Conservation (phyloP, 2,113 vertebrate genomes). For the Microtus montanus region DNA sequence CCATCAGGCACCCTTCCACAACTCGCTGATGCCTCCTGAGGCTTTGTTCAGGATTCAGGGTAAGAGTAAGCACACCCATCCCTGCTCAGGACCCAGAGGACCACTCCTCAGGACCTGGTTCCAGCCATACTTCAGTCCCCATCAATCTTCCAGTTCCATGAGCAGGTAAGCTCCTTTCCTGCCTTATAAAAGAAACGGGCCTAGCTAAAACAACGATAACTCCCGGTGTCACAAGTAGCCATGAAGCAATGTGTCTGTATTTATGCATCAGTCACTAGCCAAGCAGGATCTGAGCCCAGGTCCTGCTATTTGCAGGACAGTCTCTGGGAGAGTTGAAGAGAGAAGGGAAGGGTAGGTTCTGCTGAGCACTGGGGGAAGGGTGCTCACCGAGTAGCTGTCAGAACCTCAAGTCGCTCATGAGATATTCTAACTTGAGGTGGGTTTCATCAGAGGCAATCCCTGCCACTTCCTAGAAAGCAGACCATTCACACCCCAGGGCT, state of each 20-base stretch:
- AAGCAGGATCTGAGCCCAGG: not conserved
- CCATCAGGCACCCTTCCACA: too few relatives aligned
- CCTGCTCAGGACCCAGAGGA: not conserved
- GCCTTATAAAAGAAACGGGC: not conserved
- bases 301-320: not conserved
- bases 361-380: not conserved
- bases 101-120: not conserved
- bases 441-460: not conserved
- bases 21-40: not conserved
- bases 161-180: not conserved
- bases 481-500: not conserved
- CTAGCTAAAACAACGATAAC: not conserved
- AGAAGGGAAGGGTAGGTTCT: not conserved
- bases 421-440: not conserved
- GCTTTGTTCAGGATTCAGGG: not conserved
- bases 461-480: not conserved
- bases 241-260: not conserved
- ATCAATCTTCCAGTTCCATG: not conserved
- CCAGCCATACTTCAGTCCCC: conserved; percentile 20
- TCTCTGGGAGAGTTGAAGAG: not conserved
- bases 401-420: not conserved
- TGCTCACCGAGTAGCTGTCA: not conserved
- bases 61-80: not conserved
- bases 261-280: not conserved
- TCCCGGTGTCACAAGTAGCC: not conserved